Evolutionary conservation across 2,888 invertebrate genomes (phyloP).

Genomic region (Orchesella flavescens): DNA sequence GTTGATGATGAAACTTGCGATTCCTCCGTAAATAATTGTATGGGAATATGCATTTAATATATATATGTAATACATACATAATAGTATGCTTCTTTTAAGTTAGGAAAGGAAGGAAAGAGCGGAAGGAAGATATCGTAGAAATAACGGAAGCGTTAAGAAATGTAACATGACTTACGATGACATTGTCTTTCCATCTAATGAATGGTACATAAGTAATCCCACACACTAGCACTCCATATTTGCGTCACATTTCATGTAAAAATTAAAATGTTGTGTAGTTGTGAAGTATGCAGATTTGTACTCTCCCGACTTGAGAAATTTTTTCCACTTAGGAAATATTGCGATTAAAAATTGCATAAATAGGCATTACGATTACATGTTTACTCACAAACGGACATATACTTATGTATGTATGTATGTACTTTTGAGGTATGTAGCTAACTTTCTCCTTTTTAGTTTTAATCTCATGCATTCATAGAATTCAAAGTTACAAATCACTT

Average conservation of each 20-base stretch:
- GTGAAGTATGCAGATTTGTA: neutral
- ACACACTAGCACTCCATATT: neutral
- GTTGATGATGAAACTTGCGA: constrained; percentile 10
- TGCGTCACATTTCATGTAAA: neutral
- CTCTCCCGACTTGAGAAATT: neutral
- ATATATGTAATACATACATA: too few relatives aligned
- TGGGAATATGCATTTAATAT: too few relatives aligned
- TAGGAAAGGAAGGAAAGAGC: constrained; percentile 46
- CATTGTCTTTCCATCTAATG: neutral
- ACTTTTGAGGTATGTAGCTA: too few relatives aligned
- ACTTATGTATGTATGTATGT: too few relatives aligned
- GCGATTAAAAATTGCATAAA: constrained; percentile 15
- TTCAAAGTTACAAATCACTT: too few relatives aligned
- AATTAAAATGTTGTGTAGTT: neutral
- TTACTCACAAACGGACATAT: too few relatives aligned
- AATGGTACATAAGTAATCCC: neutral
- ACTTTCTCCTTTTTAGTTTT: too few relatives aligned
- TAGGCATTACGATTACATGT: neutral
- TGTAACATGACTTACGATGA: constrained; percentile 6
- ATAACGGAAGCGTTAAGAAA: constrained; percentile 40
- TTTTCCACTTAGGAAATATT: neutral
- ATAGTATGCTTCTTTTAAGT: neutral
- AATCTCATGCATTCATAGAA: too few relatives aligned
- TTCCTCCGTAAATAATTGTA: neutral
- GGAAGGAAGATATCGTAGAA: constrained; percentile 57